Conservation (phyloP, 2,113 vertebrate genomes). For the Pedionomus torquatus region DNA sequence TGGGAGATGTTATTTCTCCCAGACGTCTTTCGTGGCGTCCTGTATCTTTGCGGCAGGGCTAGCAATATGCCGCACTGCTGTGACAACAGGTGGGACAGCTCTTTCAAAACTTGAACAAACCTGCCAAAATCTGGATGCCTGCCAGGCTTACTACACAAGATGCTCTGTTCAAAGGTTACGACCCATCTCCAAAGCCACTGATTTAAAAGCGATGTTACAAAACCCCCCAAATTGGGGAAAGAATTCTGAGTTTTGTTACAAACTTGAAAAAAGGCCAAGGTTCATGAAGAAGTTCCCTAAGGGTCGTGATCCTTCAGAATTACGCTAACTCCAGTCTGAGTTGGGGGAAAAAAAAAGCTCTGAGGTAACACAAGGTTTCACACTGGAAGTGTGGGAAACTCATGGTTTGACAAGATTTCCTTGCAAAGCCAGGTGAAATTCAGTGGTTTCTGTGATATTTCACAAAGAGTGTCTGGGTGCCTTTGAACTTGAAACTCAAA, state of each 20-base stretch:
- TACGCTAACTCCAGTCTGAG: neutral
- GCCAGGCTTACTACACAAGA: neutral
- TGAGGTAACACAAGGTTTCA: neutral
- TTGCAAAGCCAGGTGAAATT: constrained; percentile 44
- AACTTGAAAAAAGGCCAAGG: neutral
- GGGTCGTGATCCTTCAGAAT: neutral
- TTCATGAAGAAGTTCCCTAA: neutral
- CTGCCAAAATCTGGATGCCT: neutral
- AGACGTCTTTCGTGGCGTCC: neutral
- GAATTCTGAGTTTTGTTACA: neutral
- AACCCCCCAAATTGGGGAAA: neutral
- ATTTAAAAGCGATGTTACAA: neutral
- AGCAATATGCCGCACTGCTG: neutral
- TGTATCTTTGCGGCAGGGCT: neutral
- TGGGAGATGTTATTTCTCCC: neutral
- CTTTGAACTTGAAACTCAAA: constrained; percentile 47
- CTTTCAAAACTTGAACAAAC: neutral
- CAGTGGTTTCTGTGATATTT: constrained; percentile 20
- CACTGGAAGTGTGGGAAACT: constrained; percentile 1
- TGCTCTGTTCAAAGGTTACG: neutral
- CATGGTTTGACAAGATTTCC: neutral
- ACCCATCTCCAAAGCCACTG: neutral
- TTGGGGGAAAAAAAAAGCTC: neutral
- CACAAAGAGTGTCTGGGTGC: neutral
- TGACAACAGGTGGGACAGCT: constrained; percentile 18